Evolutionary conservation across 2,888 invertebrate genomes (phyloP), one percentile per base, ranked within the genome.

Genomic region (Drosophila buzzatii): DNA sequence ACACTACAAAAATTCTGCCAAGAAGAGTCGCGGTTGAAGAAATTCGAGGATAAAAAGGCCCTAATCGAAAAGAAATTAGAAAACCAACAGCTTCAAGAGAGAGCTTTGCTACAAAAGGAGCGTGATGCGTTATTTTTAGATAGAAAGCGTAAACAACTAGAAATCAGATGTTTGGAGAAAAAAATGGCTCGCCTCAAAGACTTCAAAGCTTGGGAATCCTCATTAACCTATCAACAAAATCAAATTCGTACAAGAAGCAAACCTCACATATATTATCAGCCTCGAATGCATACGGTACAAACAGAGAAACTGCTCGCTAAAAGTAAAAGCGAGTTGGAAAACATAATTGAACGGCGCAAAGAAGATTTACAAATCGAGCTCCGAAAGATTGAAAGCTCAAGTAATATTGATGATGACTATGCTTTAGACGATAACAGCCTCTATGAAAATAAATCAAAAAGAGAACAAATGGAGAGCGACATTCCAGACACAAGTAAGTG

Each of bases 1-100:
- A 99, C 99, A 16, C 93, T 99, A 82, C 98, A 98, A 91, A 98
- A 97, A 92, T 99, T 99, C 92, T 97, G 98, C 89, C 97, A 97
- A 91, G 99, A 99, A 91, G 98, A 99, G 93, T 97, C 97, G 65
- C 96, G 96, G 63, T 94, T 97, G 78, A 97, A 98, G 93, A 96
- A 96, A 85, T 97, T 97, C 94, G 97, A 96, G 91, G 96, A 97
- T 65, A 97, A 97, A 92, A 95, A 97, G 82, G 94, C 94, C 4
- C 86, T 91, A 94, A 97, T 99, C 9, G 99, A 99, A 93, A 96
- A 97, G 69, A 98, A 98, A 92, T 95, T 99, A 70, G 99, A 99
- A 91, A 97, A 98, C 90, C 97, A 97, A 90, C 97, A 97, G 64
- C 95, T 96, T 62, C 94, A 96, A 89, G 98, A 99, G 91, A 97